phyloP scores from a whole-genome alignment of 2,113 vertebrate species.

The Periophthalmodon schlosseri region DNA sequence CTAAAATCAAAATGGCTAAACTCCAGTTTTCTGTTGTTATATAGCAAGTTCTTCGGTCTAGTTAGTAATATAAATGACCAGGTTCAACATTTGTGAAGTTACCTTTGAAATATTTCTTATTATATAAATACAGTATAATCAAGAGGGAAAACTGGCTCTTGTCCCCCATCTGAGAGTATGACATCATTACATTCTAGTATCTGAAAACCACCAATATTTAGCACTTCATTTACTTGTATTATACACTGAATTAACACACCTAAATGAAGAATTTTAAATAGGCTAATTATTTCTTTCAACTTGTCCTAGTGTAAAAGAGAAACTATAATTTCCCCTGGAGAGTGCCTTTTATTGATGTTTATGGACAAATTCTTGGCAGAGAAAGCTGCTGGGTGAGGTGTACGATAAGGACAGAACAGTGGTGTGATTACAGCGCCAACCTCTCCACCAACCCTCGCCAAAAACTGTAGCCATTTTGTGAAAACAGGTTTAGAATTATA shows the following conservation, averaged over 20 bases:
- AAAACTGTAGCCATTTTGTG: slow-evolving; percentile 40
- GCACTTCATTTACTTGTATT: neutral
- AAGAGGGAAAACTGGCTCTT: neutral
- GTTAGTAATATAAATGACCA: no score
- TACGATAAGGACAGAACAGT: neutral
- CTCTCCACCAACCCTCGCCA: slow-evolving; percentile 13
- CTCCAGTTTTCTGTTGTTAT: neutral
- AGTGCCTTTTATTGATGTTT: slow-evolving; percentile 17
- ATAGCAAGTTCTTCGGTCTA: no score
- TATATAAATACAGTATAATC: neutral
- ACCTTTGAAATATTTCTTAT: neutral
- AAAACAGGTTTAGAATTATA: neutral
- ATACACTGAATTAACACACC: neutral
- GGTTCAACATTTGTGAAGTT: no score
- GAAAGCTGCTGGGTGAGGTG: slow-evolving; percentile 22
- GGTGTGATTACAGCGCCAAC: neutral
- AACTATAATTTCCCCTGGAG: neutral
- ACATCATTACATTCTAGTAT: no score
- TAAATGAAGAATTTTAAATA: neutral
- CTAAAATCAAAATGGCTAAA: no score
- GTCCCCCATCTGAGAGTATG: no score
- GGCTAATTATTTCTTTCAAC: neutral
- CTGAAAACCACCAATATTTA: no score
- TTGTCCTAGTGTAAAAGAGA: neutral
- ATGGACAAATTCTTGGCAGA: slow-evolving; percentile 16